Percentiles rank a stretch among this genome's conserved stretches.
These are phyloP conservation scores for Crypturellus tataupa DNA, from an alignment of 2,797 vertebrate genomes.

Conservation along the genomic window DNA sequence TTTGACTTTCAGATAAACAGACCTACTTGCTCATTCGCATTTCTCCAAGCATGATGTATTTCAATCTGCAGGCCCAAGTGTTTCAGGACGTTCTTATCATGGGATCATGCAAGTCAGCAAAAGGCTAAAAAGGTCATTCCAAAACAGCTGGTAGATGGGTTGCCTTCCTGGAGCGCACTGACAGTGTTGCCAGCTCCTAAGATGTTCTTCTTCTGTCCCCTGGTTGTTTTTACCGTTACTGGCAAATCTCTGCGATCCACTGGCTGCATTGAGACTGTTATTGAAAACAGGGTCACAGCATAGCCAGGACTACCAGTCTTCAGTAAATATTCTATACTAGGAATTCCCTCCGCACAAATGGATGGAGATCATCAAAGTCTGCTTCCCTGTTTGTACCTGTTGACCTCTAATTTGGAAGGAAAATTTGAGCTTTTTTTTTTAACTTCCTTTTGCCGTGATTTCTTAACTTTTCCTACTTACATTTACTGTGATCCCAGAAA, in stretches of 20 bases:
- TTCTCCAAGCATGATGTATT: fast-evolving
- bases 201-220: background rate
- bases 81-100: background rate
- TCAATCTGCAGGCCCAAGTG: background rate
- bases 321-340: background rate
- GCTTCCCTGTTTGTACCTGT: background rate
- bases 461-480: background rate
- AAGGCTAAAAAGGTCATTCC: background rate
- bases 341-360: background rate
- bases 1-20: background rate
- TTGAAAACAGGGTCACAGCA: background rate
- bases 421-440: background rate
- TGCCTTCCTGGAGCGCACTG: background rate
- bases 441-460: background rate
- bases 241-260: background rate
- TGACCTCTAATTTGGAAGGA: background rate
- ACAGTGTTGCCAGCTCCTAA: background rate
- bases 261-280: background rate
- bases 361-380: background rate
- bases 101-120: background rate
- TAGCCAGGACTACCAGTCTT: background rate
- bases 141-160: background rate
- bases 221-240: background rate
- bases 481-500: background rate
- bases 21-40: fast-evolving